Evolutionary conservation across 2,888 invertebrate genomes (phyloP).

Genomic region (Ormyrus labotus): DNA sequence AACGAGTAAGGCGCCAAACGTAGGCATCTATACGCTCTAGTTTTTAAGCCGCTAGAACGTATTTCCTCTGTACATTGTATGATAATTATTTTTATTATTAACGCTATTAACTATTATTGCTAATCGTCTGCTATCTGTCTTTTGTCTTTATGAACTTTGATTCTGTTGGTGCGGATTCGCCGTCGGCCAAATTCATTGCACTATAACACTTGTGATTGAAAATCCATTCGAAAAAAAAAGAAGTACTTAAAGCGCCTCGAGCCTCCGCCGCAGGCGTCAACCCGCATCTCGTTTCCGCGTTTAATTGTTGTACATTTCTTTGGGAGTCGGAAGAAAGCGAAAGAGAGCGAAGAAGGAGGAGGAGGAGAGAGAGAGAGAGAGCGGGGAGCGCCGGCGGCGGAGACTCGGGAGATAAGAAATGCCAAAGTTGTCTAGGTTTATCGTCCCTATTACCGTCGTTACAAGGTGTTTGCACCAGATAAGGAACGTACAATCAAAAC

Average conservation of each 20-base stretch:
- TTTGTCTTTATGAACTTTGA: conserved; percentile 52
- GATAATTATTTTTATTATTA: conserved; percentile 69
- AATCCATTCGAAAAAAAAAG: conserved; percentile 52
- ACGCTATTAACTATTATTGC: conserved; percentile 52
- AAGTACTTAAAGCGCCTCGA: conserved; percentile 52
- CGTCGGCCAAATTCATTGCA: conserved; percentile 11
- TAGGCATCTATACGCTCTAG: conserved; percentile 54
- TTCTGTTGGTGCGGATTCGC: conserved; percentile 22
- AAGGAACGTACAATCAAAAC: conserved; percentile 35
- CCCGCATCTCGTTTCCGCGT: background rate
- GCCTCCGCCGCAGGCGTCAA: conserved; percentile 33
- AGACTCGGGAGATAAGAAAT: conserved; percentile 64
- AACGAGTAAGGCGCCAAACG: background rate
- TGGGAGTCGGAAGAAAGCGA: background rate
- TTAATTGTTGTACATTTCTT: conserved; percentile 35
- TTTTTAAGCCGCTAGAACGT: conserved; percentile 67
- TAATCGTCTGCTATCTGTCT: conserved; percentile 58
- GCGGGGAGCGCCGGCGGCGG: conserved; percentile 38
- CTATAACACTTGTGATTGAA: conserved; percentile 35
- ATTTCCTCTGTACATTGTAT: conserved; percentile 69
- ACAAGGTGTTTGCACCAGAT: conserved; percentile 59
- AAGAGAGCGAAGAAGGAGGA: background rate
- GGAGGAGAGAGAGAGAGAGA: background rate
- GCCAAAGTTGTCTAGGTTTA: conserved; percentile 76
- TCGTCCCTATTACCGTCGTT: conserved; percentile 65